These are phyloP conservation scores for Acomys russatus DNA, from an alignment of 2,797 vertebrate species.

Conservation along the genomic window DNA sequence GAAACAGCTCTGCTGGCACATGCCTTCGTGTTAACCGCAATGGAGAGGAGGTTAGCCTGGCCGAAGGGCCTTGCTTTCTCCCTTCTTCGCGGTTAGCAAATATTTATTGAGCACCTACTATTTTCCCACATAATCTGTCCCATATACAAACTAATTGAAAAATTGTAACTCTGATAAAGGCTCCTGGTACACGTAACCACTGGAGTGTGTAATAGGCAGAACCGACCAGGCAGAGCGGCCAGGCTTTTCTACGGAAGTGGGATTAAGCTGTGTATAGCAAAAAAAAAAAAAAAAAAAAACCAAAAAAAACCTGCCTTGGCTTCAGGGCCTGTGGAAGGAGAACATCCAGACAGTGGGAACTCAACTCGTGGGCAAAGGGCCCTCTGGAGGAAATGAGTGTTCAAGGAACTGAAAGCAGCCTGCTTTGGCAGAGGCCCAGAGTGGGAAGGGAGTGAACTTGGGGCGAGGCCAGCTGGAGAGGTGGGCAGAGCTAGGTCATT, in stretches of 20 bases:
- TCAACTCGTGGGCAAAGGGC: conserved; percentile 58
- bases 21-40: conserved; percentile 16
- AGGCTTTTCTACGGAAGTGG: conserved; percentile 65
- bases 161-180: conserved; percentile 41
- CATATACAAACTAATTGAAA: conserved; percentile 59
- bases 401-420: conserved; percentile 72
- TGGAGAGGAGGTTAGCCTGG: not conserved
- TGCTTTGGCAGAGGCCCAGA: conserved; percentile 45
- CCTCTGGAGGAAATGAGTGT: conserved; percentile 72
- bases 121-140: conserved; percentile 58
- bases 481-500: not conserved
- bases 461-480: conserved; percentile 3
- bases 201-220: conserved; percentile 31
- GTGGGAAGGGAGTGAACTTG: not conserved
- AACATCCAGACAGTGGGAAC: conserved; percentile 66
- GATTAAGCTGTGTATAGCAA: conserved; percentile 75
- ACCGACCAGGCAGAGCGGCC: not conserved
- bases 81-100: conserved; percentile 19
- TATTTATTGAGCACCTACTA: conserved; percentile 73
- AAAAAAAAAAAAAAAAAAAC: too few relatives aligned
- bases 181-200: not conserved
- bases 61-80: not conserved
- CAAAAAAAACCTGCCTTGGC: not conserved
- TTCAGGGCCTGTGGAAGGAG: not conserved
- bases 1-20: conserved; percentile 51